Evolutionary conservation across 2,888 invertebrate genomes (phyloP), one percentile per base, ranked within the genome.

Genomic region (Leucophenga montana): DNA sequence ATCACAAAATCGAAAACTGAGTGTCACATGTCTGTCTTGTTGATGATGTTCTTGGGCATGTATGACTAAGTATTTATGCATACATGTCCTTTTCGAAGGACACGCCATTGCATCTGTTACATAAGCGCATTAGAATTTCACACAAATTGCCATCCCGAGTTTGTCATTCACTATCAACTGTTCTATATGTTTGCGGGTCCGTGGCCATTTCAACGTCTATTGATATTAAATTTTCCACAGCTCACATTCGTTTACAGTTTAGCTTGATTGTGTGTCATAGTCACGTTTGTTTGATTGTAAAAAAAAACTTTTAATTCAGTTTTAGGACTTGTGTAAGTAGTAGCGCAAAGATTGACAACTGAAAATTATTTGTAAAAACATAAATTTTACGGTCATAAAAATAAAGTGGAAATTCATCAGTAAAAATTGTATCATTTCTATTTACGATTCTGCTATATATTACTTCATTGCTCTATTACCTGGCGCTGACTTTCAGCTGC

Each of bases 91-190:
- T 18, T 22, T 56, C 13, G 20, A 56, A 56, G 39, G 39, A 39
- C 39, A 39, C 9, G 39, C 11, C 8, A 39, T 11, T 39, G 39
- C 39, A 39, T 11, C 39, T 39, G 39, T 39, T 39, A 39, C 11
- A 39, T 5, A 61, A 61, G 44, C 39, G 61, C 61, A 61, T 61
- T 61, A 61, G 39, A 61, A 61, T 61, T 61, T 61, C 9, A 61
- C 16, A 39, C 16, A 61, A 61, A 61, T 61, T 61, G 61, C 31
- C 39, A 61, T 61, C 39, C 22, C 54, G 20, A 11, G 22, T 61
- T 33, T 3, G 61, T 39, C 39, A 39, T 39, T 39, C 39, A 39
- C 39, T 39, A 8, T 39, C 9, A 39, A 39, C 39, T 39, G 13
- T 57, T 8, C 8, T 27, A 20, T 14, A 22, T 57, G 57, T 5